Percentiles rank a stretch among this genome's conserved stretches.
These are phyloP conservation scores for Actinernus sp. DNA, from an alignment of 92 coral and sea anemone genomes.

Conservation along the genomic window DNA sequence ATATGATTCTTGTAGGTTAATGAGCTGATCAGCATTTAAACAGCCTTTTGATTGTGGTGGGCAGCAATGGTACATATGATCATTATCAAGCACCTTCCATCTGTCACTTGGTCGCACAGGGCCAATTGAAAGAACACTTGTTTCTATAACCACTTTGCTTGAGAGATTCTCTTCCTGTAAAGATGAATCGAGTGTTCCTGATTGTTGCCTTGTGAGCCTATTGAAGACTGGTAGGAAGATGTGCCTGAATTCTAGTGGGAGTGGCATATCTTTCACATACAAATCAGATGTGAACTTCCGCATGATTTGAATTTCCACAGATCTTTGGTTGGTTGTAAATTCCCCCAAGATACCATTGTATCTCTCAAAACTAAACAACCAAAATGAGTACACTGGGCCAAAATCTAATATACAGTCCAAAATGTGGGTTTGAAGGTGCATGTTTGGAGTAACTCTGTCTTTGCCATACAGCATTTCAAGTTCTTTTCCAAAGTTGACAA, in stretches of 20 bases:
- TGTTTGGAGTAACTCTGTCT: slow-evolving; percentile 65
- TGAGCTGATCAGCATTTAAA: neutral
- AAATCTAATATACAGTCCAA: slow-evolving; percentile 65
- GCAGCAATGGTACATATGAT: neutral
- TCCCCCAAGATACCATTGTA: slow-evolving; percentile 71
- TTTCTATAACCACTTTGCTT: neutral
- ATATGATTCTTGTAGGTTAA: neutral
- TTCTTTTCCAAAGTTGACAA: slow-evolving; percentile 40
- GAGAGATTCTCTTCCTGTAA: neutral
- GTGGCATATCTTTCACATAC: neutral
- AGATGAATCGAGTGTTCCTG: neutral
- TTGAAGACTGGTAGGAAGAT: neutral
- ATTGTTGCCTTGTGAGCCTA: neutral
- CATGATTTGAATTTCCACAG: slow-evolving; percentile 1
- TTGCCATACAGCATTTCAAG: slow-evolving; percentile 63
- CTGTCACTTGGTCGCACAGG: neutral
- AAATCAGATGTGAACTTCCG: slow-evolving; percentile 1
- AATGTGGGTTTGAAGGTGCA: slow-evolving; percentile 73
- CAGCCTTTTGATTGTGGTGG: neutral
- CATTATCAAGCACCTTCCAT: neutral
- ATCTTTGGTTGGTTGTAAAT: slow-evolving; percentile 2
- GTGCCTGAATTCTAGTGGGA: neutral
- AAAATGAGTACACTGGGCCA: slow-evolving; percentile 78
- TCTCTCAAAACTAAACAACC: slow-evolving; percentile 73
- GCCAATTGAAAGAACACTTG: neutral